A percentile compares a stretch with the other conserved stretches of the same genome.
These are phyloP conservation scores for Circaetus gallicus DNA, from an alignment of 2,113 vertebrate genomes.

Conservation along the genomic window DNA sequence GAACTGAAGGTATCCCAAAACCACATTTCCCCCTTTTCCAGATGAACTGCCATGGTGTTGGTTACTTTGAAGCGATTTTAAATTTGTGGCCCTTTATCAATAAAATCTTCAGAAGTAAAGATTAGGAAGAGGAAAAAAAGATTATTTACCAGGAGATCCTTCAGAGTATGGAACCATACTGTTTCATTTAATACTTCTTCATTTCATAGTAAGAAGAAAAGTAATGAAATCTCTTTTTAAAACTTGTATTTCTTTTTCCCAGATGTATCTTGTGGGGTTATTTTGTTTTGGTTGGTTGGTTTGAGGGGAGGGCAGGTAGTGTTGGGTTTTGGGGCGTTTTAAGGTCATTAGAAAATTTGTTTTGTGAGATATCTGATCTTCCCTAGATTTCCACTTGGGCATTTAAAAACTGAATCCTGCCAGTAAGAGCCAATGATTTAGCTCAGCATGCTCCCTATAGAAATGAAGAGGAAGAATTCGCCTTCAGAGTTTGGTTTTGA, in stretches of 20 bases:
- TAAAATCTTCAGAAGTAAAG: background rate
- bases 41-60: background rate
- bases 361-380: background rate
- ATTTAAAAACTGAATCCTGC: background rate
- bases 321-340: background rate
- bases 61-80: background rate
- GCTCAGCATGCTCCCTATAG: background rate
- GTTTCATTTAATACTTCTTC: background rate
- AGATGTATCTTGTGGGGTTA: background rate
- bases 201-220: background rate
- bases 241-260: background rate
- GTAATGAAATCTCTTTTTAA: background rate
- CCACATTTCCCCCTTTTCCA: background rate
- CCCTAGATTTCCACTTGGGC: background rate
- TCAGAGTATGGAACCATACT: background rate
- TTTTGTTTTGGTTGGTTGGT: background rate
- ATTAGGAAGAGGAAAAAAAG: background rate
- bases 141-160: background rate
- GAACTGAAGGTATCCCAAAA: background rate
- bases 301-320: fast-evolving
- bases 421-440: background rate
- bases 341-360: too few relatives aligned
- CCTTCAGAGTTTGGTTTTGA: background rate
- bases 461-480: background rate
- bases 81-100: background rate